phyloP scores from a whole-genome alignment of 2,113 vertebrate genomes.

The Caretta caretta region DNA sequence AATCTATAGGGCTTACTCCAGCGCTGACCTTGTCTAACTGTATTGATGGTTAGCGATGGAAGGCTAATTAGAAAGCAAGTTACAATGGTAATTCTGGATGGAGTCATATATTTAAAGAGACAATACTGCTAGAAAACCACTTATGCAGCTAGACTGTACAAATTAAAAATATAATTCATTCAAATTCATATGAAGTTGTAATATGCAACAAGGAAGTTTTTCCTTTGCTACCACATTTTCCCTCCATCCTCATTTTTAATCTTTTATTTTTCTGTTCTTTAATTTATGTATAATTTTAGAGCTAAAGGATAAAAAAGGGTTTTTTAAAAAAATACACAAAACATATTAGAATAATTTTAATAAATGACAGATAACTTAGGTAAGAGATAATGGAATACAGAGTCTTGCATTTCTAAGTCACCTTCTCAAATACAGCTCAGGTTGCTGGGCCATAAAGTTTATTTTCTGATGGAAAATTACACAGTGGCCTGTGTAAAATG shows the following conservation, averaged over 20 bases:
- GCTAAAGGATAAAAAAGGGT: background rate
- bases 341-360: background rate
- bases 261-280: constrained; percentile 44
- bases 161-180: constrained; percentile 78
- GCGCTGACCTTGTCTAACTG: constrained; percentile 77
- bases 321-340: background rate
- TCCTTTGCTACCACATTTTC: constrained; percentile 13
- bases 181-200: constrained; percentile 69
- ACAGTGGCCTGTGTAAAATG: background rate
- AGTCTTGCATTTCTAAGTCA: constrained; percentile 42
- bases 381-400: background rate
- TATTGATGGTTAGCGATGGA: constrained; percentile 75
- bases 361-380: background rate
- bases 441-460: background rate
- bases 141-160: constrained; percentile 69
- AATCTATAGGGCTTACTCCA: constrained; percentile 48
- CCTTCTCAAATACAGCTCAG: background rate
- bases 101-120: constrained; percentile 76
- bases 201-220: constrained; percentile 29
- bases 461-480: background rate
- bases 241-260: background rate
- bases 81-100: constrained; percentile 81
- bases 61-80: constrained; percentile 79
- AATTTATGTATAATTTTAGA: constrained; percentile 27
- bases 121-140: constrained; percentile 71